Evolutionary conservation across 2,797 vertebrate species (phyloP), one percentile per base, ranked within the genome.

Genomic region (Sandelia bainsii): DNA sequence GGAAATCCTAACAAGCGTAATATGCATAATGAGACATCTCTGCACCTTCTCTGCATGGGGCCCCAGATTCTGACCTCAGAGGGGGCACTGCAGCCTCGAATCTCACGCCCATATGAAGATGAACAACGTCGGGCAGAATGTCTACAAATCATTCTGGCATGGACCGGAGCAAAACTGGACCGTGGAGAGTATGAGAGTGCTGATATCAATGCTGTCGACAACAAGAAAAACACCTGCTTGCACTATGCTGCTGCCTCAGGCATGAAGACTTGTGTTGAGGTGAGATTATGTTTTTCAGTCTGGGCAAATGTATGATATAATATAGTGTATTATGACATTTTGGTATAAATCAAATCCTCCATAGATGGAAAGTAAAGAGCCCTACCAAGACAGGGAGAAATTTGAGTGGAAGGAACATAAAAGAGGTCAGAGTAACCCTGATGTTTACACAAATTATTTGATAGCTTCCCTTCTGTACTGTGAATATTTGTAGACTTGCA

Each of bases 1-100:
- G 98, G 98, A 62, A 99, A 99, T 93, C 98, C 98, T 66, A 99
- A 99, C 91, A 99, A 99, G 88, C 95, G 97, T 61, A 99, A 99
- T 44, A 92, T 99, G 79, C 97, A 98, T 94, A 99, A 99, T 73
- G 98, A 99, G 91, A 99, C 97, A 2, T 96, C 96, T 71, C 94
- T 99, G 93, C 98, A 99, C 92, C 94, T 98, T 46, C 94, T 99
- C 83, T 99, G 98, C 95, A 99, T 99, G 97, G 97, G 98, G 46
- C 96, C 97, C 63, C 96, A 96, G 77, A 98, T 99, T 91, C 91
- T 99, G 93, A 96, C 96, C 87, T 94, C 96, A 0, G 97, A 99
- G 82, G 97, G 96, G 72, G 95, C 95, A 10, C 95, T 98, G 80
- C 96, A 97, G 62, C 97, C 97, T 27, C 95, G 97, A 46, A 91